Conservation (phyloP, 2,888 invertebrate genomes). For the Laothoe populi region DNA sequence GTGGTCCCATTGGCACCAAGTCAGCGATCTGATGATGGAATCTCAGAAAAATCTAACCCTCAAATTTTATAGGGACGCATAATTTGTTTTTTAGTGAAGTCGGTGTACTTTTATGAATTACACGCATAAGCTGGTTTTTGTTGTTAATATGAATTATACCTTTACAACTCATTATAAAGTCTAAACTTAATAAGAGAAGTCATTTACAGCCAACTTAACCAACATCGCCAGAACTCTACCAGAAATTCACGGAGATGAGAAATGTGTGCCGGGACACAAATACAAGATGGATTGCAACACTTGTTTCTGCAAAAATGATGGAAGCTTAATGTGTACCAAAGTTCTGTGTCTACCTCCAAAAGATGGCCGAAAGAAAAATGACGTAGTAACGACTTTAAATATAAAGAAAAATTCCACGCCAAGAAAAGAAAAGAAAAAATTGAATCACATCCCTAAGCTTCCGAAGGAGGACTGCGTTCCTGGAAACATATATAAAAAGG, state of each 20-base stretch:
- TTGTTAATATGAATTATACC: too few species aligned
- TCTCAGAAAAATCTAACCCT: too few species aligned
- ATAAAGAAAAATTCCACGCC: too few species aligned
- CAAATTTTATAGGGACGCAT: too few species aligned
- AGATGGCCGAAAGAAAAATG: not conserved
- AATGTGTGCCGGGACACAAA: slow-evolving; percentile 51
- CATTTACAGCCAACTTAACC: slow-evolving; percentile 41
- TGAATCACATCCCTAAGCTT: slow-evolving; percentile 34
- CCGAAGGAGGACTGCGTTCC: slow-evolving; percentile 49
- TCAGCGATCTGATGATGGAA: too few species aligned
- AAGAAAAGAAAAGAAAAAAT: slow-evolving; percentile 21
- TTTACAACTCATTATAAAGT: too few species aligned
- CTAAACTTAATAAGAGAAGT: not conserved
- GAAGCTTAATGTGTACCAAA: slow-evolving; percentile 66
- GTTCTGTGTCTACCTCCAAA: slow-evolving; percentile 58
- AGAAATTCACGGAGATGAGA: slow-evolving; percentile 53
- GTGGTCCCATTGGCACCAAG: too few species aligned
- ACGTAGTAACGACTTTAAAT: not conserved
- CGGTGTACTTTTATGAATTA: too few species aligned
- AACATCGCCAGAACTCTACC: slow-evolving; percentile 41
- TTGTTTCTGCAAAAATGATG: slow-evolving; percentile 55
- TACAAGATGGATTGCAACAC: slow-evolving; percentile 68
- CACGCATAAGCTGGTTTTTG: too few species aligned
- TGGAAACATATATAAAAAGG: slow-evolving; percentile 55
- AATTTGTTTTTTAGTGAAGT: too few species aligned